Evolutionary conservation across 2,113 vertebrate genomes (phyloP), one percentile per base, ranked within the genome.

Genomic region (Centropus bengalensis): DNA sequence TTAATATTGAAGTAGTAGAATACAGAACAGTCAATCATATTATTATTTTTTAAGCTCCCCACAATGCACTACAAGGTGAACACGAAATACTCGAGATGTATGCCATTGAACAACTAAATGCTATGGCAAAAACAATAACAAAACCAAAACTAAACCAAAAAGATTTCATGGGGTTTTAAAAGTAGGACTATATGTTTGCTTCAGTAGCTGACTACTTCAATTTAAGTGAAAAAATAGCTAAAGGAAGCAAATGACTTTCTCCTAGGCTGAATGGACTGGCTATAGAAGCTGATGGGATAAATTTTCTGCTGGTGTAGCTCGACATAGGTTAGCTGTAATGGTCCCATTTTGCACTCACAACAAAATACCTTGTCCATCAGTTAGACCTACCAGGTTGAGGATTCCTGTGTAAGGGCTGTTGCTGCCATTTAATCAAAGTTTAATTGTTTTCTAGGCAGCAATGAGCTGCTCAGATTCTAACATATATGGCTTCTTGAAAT

Each of bases 221-320:
- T 69, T 76, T 32, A n/a, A 62, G 6, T 56, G 24, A 88, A 82
- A 82, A 80, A 58, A 44, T 30, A 38, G 67, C 5, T 8, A 42
- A 47, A 17, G 18, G 23, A 79, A 76, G 22, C 16, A 15, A 30
- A 92, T 56, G 33, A 8, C 17, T 13, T 4, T 86, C 49, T 60
- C 54, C 18, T 30, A 56, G 30, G 36, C 10, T 82, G 80, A 74
- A 70, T 15, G 68, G 40, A 13, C 20, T 67, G 44, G 15, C 28
- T 0, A 0, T 49, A 64, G n/a, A 77, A 70, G 4, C 21, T 1
- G 1, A 49, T 47, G 30, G 32, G 47, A 27, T 80, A 44, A 13
- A 22, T 49, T 55, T 69, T 56, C 30, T 66, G 42, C 59, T 83
- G 75, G 17, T 73, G n/a, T 91, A 58, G 76, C 40, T 76, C 20